Evolutionary conservation across 1,140 invertebrate genomes (phyloP), one percentile per base, ranked within the genome.

Genomic region (Leguminivora glycinivorella): DNA sequence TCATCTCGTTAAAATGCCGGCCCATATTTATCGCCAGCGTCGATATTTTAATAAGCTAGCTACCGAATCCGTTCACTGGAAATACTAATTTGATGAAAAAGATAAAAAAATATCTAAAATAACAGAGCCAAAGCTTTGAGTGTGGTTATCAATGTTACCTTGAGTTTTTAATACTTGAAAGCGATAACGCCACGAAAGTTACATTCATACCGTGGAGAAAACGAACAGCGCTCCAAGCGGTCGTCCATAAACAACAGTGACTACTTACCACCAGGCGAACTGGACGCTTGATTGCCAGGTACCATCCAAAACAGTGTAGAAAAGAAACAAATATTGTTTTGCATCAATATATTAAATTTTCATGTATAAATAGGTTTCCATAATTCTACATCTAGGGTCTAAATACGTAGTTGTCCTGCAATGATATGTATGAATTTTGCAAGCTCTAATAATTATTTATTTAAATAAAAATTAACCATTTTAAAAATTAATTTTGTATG

Each of bases 321-420:
- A n/a, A n/a, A n/a, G n/a, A n/a, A n/a, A n/a, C n/a, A n/a, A n/a
- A n/a, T 7, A 9, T 7, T 7, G 7, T 63, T n/a, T 63, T n/a
- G 26, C 25, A 63, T 63, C 58, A 34, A 63, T 63, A 63, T 63
- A 63, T 63, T 63, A 63, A 63, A 29, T 17, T 63, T 63, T 31
- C 58, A 63, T 63, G 58, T 63, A 63, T 63, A 63, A 63, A 63
- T 63, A 63, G 17, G 58, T 34, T 31, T 63, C 17, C n/a, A 17
- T 63, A 63, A 63, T 17, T 9, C 58, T 63, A 63, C 2, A 63
- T 1, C 58, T 63, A 63, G 12, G 14, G 9, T 34, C 58, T 63
- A 63, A 26, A n/a, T 24, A n/a, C n/a, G n/a, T n/a, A 60, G n/a
- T 17, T 31, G 19, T 26, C 56, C 12, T 10, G 5, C 10, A 4